A percentile compares a stretch with the other conserved stretches of the same genome.
phyloP scores from a whole-genome alignment of 1,140 invertebrate genomes.

The Venturia canescens region DNA sequence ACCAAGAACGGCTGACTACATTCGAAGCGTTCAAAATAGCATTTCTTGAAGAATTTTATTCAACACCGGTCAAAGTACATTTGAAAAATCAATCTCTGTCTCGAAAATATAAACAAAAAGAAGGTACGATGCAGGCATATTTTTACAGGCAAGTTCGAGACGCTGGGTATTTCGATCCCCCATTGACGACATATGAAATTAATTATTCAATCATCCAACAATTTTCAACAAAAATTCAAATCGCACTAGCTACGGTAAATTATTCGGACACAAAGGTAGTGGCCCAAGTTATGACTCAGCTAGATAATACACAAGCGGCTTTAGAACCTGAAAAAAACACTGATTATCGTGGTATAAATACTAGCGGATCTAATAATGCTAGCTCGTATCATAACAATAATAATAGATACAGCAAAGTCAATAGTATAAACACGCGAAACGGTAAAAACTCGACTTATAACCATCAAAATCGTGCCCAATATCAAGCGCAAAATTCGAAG shows the following conservation, averaged over 20 bases:
- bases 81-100: slow-evolving; percentile 33
- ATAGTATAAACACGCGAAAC: too few species aligned
- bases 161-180: slow-evolving; percentile 27
- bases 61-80: slow-evolving; percentile 21
- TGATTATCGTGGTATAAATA: background rate
- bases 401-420: too few species aligned
- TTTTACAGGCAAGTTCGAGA: slow-evolving; percentile 28
- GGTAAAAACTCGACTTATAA: too few species aligned
- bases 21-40: slow-evolving; percentile 33
- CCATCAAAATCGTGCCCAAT: too few species aligned
- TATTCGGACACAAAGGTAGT: slow-evolving; percentile 32
- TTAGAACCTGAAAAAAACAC: too few species aligned
- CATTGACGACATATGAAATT: slow-evolving; percentile 28
- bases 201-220: slow-evolving; percentile 50
- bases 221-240: slow-evolving; percentile 31
- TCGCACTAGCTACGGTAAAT: slow-evolving; percentile 34
- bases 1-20: background rate
- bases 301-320: slow-evolving; percentile 22
- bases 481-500: too few species aligned
- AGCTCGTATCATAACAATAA: background rate
- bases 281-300: slow-evolving; percentile 33
- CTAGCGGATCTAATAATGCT: background rate
- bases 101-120: slow-evolving; percentile 13
- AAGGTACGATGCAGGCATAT: slow-evolving; percentile 37
- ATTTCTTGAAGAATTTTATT: slow-evolving; percentile 44